Base-by-base conservation (phyloP, 2,113 vertebrate species). In the Spea bombifrons region DNA sequence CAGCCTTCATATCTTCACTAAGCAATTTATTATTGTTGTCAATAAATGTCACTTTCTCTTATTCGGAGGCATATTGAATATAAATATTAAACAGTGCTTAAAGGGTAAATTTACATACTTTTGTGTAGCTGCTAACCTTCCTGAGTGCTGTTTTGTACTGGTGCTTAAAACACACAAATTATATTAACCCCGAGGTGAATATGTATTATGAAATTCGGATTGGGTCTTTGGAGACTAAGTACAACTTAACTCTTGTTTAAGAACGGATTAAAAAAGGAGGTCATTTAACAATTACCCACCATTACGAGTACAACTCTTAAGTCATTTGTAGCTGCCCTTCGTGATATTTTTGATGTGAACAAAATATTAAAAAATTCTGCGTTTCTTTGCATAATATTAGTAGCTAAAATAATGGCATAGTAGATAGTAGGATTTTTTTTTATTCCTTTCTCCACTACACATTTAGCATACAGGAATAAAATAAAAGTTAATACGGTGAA, bases 41-140 rank as follows among this genome's bases (percentile, higher is more conserved):
- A 79, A 79, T 79, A 79, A 79, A 79, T 79, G 76, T 73, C 77
- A 80, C 65, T 67, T 68, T 52, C 43, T 55, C 66, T 50, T 47
- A 53, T 46, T 52, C 52, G 17, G 57, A 46, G 72, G 76, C 46
- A 7, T 72, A 61, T 70, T 50, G 13, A 72, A 73, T 73, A 73
- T 80, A 73, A 80, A 80, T 80, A 80, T 73, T 80, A 80, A 80
- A 80, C 64, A 80, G 59, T 67, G 49, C 64, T 80, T 73, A 80
- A 80, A 80, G 77, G 77, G 77, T 73, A 80, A 49, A 80, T 80
- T 80, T 80, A 80, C 77, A 80, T 80, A 67, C 50, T 67, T 73
- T 59, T 73, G 68, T 78, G 66, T 67, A 57, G 12, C 61, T 44
- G 63, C 64, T 80, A 80, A 73, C 70, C 71, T 80, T 61, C 47